Base-by-base conservation (phyloP, 2,888 invertebrate genomes). In the Ormyrus pomaceus region DNA sequence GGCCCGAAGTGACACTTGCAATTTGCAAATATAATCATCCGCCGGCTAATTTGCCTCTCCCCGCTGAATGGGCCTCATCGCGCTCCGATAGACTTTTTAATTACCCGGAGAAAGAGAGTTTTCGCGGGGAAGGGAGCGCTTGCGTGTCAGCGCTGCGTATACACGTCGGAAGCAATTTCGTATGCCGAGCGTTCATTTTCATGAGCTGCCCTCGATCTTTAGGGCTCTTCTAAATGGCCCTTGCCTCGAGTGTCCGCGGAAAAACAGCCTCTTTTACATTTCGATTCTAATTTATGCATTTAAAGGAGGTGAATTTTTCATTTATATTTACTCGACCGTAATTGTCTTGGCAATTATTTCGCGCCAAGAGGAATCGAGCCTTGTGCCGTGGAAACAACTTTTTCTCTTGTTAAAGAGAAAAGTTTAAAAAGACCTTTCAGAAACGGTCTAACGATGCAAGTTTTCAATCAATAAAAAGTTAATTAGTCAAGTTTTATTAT, bases 11-110 rank as follows among this genome's bases (percentile, higher is more conserved):
- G 70, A 77, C 77, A 65, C 77, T 65, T 50, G 70, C 72, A 72
- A 77, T 81, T 81, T 77, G 77, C 81, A 77, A 77, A 77, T 74
- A 77, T 77, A 77, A 81, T 81, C 74, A 74, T 70, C 65, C 48
- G 11, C 64, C 2, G 50, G 73, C 73, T 79, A 73, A 74, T 79
- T 79, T 79, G 45, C 56, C 34, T 19, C 19, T 56, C n/a, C 19
- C 0, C 9, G 48, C 69, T 56, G 68, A 73, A 70, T 71, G 62
- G 64, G 59, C 70, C 79, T 69, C 81, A 65, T 76, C 59, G 76
- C 73, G 75, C 81, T 79, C 75, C 78, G 81, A 82, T 82, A 73
- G 76, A 48, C 79, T 79, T 82, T 82, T 79, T 82, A 82, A 82
- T 82, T 82, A 77, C 65, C 70, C 34, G 10, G 8, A 46, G 34